phyloP scores from a whole-genome alignment of 2,888 invertebrate species.

The Cataglyphis livida region DNA sequence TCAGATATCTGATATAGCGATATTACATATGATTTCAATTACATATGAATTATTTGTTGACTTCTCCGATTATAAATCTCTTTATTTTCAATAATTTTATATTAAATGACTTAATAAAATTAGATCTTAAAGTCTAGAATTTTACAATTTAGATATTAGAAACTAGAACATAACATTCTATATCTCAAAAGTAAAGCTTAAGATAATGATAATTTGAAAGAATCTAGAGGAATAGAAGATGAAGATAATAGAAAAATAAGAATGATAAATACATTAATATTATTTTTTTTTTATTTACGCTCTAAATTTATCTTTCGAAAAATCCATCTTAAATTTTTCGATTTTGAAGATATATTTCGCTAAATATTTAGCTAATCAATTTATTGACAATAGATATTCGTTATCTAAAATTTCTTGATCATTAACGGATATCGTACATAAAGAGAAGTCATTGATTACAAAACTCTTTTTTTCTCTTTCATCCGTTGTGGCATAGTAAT shows the following conservation, averaged over 20 bases:
- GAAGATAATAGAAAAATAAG: background rate
- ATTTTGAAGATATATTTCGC: background rate
- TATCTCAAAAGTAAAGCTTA: too few relatives aligned
- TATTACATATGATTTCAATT: background rate
- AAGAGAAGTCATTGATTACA: background rate
- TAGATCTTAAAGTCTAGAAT: background rate
- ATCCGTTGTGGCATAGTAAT: constrained; percentile 16
- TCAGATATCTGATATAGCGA: background rate
- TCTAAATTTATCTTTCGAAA: background rate
- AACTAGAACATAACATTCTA: too few relatives aligned
- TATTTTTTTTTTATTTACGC: background rate
- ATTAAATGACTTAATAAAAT: background rate
- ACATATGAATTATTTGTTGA: background rate
- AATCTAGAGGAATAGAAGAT: background rate
- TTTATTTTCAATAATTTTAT: background rate
- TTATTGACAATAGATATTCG: background rate
- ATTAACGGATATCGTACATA: background rate
- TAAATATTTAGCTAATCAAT: background rate
- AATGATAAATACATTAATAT: constrained; percentile 1
- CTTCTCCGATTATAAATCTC: too few relatives aligned
- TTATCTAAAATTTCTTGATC: background rate
- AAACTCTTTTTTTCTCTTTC: background rate
- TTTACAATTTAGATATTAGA: background rate
- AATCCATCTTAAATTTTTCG: background rate
- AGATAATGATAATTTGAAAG: background rate